phyloP scores from a whole-genome alignment of 2,113 vertebrate species.

The Machaerirhynchus nigripectus region DNA sequence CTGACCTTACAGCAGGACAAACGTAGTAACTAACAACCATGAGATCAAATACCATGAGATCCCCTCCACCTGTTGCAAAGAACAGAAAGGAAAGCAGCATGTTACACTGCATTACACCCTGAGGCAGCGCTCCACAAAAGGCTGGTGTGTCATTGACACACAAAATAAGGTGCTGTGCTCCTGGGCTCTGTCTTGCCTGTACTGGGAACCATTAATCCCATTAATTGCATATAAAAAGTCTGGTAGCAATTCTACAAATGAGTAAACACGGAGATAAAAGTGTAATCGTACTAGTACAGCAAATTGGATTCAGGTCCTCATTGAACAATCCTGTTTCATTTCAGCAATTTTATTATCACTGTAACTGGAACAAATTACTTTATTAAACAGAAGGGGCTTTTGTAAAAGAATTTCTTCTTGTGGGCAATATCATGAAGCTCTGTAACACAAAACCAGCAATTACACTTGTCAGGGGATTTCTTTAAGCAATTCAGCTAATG shows the following conservation, averaged over 20 bases:
- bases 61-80: background rate
- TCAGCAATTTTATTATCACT: conserved; percentile 84
- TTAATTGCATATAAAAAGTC: conserved; percentile 78
- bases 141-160: background rate
- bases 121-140: background rate
- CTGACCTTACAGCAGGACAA: background rate
- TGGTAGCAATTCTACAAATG: conserved; percentile 80
- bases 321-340: conserved; percentile 79
- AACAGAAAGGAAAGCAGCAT: background rate
- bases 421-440: conserved; percentile 70
- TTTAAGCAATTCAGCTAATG: conserved; percentile 77
- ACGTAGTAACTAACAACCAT: background rate
- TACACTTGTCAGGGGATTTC: conserved; percentile 74
- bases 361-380: conserved; percentile 83
- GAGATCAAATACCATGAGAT: background rate
- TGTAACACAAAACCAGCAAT: conserved; percentile 72
- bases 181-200: conserved; percentile 34
- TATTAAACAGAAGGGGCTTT: conserved; percentile 79
- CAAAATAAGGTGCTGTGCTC: conserved; percentile 13
- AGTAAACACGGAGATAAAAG: conserved; percentile 80
- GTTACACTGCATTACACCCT: background rate
- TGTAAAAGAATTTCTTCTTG: conserved; percentile 72
- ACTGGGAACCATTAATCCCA: conserved; percentile 73
- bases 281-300: conserved; percentile 72
- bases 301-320: conserved; percentile 80